These are phyloP conservation scores for Parauchenoglanis ngamensis DNA, from an alignment of 2,797 vertebrate species.

Conservation along the genomic window DNA sequence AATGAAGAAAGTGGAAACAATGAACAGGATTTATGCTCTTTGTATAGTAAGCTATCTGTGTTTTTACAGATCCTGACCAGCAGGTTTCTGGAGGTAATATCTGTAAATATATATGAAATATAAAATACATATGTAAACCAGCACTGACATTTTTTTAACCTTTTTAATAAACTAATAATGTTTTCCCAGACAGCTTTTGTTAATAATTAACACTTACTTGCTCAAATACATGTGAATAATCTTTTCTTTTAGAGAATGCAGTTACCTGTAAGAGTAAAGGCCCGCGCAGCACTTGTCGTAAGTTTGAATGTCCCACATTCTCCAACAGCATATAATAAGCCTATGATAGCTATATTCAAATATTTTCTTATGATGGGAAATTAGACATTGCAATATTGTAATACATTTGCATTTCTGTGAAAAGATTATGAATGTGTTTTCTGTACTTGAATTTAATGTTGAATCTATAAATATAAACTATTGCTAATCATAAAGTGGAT, in stretches of 20 bases:
- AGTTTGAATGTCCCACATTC: not conserved
- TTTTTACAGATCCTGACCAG: not conserved
- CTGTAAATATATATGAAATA: too few species aligned
- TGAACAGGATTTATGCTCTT: not conserved
- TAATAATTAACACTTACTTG: too few species aligned
- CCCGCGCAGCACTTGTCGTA: constrained; percentile 59
- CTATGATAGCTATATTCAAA: not conserved
- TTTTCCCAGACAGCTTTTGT: not conserved
- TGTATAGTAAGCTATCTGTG: not conserved
- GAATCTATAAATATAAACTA: not conserved
- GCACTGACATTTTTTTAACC: not conserved
- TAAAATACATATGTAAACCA: not conserved
- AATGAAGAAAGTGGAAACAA: too few species aligned
- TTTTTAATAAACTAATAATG: not conserved
- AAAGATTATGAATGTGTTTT: not conserved
- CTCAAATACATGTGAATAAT: not conserved
- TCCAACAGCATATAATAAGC: not conserved
- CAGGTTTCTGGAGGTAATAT: constrained; percentile 9
- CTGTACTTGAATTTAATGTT: not conserved
- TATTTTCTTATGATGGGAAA: not conserved
- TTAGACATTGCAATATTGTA: not conserved
- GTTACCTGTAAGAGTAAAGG: too few species aligned
- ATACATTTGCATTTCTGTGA: not conserved
- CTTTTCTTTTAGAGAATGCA: not conserved
- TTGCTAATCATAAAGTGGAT: not conserved